A percentile compares a stretch with the other conserved stretches of the same genome.
phyloP scores from a whole-genome alignment of 2,113 vertebrate species.

The Alectura lathami region DNA sequence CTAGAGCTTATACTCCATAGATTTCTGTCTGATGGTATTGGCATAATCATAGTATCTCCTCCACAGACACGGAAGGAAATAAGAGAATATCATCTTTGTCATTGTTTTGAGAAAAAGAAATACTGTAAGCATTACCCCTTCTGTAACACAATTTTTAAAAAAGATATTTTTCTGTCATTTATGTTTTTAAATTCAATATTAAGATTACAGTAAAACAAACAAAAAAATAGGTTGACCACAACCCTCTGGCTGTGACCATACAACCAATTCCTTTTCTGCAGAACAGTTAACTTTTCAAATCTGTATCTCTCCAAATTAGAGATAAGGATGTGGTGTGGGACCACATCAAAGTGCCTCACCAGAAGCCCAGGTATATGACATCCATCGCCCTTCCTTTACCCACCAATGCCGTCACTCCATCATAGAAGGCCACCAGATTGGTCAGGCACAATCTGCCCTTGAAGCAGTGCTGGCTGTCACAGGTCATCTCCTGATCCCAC shows the following conservation, averaged over 20 bases:
- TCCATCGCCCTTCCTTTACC: not conserved
- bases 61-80: not conserved
- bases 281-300: not conserved
- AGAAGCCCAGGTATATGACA: not conserved
- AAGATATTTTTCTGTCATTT: fast-evolving
- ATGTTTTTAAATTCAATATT: not conserved
- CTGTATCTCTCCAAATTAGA: not conserved
- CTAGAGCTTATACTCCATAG: not conserved
- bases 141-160: not conserved
- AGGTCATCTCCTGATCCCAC: not conserved
- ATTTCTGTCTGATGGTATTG: not conserved
- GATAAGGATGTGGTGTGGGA: not conserved
- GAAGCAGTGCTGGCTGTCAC: not conserved
- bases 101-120: not conserved
- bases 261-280: not conserved
- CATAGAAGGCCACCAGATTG: not conserved
- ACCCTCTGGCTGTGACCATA: not conserved
- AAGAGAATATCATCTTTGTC: not conserved
- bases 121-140: not conserved
- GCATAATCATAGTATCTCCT: not conserved
- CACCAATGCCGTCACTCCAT: not conserved
- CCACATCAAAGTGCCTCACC: not conserved
- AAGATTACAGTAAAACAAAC: not conserved
- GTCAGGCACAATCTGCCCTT: not conserved
- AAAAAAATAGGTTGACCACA: not conserved